Evolutionary conservation across 1,140 invertebrate genomes (phyloP).

Genomic region (Drosophila pseudoananassae): DNA sequence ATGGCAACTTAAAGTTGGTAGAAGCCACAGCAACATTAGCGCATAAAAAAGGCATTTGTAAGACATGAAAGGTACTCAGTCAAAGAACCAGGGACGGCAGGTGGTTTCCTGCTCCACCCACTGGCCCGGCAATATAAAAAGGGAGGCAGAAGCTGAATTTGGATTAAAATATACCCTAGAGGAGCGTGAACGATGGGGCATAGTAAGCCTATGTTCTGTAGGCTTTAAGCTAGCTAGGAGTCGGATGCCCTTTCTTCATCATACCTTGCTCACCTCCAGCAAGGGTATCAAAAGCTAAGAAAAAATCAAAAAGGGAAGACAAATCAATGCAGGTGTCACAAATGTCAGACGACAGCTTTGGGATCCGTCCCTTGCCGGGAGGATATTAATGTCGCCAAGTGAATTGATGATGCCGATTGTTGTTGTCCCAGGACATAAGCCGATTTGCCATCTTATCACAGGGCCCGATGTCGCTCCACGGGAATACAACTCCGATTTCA

Average conservation of each 20-base stretch:
- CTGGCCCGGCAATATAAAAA: slow-evolving; percentile 23
- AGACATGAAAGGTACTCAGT: slow-evolving; percentile 78
- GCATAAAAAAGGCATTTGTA: slow-evolving; percentile 82
- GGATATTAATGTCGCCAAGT: slow-evolving; percentile 81
- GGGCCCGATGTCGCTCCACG: slow-evolving; percentile 22
- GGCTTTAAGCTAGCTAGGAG: background rate
- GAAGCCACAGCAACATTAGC: slow-evolving; percentile 72
- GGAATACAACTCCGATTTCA: slow-evolving; percentile 49
- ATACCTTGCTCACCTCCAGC: slow-evolving; percentile 1
- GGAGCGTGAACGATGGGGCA: background rate
- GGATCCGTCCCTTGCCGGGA: slow-evolving; percentile 35
- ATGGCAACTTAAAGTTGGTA: slow-evolving; percentile 48
- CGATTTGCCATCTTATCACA: slow-evolving; percentile 81
- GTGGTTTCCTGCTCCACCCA: slow-evolving; percentile 9
- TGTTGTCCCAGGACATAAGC: slow-evolving; percentile 67
- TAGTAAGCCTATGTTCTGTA: background rate
- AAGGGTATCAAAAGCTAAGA: slow-evolving; percentile 5
- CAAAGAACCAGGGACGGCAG: slow-evolving; percentile 41
- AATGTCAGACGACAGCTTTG: slow-evolving; percentile 80
- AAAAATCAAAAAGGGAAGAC: slow-evolving; percentile 59
- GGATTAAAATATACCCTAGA: slow-evolving; percentile 5
- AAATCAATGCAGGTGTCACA: slow-evolving; percentile 83
- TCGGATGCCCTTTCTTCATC: background rate
- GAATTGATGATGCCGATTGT: slow-evolving; percentile 81
- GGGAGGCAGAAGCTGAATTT: slow-evolving; percentile 10